phyloP scores from a whole-genome alignment of 1,140 invertebrate species.

The Berghia stephanieae region DNA sequence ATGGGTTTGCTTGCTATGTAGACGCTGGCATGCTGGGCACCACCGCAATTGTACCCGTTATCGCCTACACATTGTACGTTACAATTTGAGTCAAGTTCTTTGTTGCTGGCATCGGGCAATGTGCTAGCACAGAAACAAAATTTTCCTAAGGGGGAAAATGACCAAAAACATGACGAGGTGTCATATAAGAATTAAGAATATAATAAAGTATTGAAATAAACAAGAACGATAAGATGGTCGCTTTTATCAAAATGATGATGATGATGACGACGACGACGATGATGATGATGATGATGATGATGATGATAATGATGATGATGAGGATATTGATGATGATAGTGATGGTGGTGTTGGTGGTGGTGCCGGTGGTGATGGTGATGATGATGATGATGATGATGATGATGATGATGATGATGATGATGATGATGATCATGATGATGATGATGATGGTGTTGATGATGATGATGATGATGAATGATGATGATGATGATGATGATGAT shows the following conservation, averaged over 20 bases:
- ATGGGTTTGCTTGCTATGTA: conserved; percentile 41
- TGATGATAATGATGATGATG: too few relatives aligned
- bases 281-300: not conserved
- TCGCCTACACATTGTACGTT: conserved; percentile 39
- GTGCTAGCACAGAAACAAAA: conserved; percentile 50
- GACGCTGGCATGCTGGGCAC: conserved; percentile 40
- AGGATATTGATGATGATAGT: too few relatives aligned
- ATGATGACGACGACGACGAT: not conserved
- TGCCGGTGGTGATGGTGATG: not conserved
- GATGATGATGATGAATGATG: too few relatives aligned
- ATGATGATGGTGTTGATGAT: too few relatives aligned
- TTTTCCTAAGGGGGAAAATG: conserved; percentile 32
- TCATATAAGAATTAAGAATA: too few relatives aligned
- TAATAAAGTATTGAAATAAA: too few relatives aligned
- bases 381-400: not conserved
- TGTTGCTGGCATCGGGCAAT: conserved; percentile 9
- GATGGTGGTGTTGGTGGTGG: too few relatives aligned
- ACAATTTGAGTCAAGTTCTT: conserved; percentile 26
- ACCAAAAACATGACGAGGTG: too few relatives aligned
- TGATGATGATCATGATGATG: too few relatives aligned
- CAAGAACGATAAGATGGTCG: too few relatives aligned
- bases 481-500: not conserved
- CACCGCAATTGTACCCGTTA: conserved; percentile 37
- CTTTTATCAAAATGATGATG: too few relatives aligned
- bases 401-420: not conserved